A percentile compares a stretch with the other conserved stretches of the same genome.
These are phyloP conservation scores for Frieseomelitta varia DNA, from an alignment of 1,140 invertebrate genomes.

Conservation along the genomic window DNA sequence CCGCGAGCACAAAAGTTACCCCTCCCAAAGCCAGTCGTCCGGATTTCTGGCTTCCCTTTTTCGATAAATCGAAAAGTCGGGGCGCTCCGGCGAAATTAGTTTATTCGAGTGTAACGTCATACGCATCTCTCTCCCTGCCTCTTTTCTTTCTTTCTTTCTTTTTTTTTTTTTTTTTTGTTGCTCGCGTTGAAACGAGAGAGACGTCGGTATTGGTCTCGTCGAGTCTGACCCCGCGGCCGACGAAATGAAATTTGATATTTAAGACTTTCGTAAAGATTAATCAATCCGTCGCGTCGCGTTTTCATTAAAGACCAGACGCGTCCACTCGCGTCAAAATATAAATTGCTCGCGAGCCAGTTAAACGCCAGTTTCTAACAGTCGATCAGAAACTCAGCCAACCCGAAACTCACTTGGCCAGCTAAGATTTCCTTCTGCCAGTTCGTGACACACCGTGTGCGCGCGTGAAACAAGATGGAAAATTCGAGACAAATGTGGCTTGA, in stretches of 20 bases:
- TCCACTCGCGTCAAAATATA: neutral
- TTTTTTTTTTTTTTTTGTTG: neutral
- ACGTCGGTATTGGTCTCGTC: conserved; percentile 41
- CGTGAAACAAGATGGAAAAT: neutral
- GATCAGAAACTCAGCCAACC: no score
- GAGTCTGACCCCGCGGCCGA: neutral
- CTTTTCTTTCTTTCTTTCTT: no score
- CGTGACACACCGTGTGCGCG: no score
- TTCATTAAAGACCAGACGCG: conserved; percentile 4
- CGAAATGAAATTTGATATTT: conserved; percentile 52
- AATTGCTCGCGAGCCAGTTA: no score
- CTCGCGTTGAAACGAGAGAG: neutral
- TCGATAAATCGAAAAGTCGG: conserved; percentile 49
- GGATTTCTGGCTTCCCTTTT: conserved; percentile 47
- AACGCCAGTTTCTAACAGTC: no score
- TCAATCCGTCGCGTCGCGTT: neutral
- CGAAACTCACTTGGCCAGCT: no score
- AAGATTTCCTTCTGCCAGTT: neutral
- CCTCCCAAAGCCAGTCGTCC: conserved; percentile 1
- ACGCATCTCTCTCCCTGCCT: conserved; percentile 8
- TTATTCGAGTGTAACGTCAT: conserved; percentile 61
- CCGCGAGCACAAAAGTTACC: conserved; percentile 37
- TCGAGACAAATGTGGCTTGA: neutral
- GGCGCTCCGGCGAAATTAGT: conserved; percentile 55
- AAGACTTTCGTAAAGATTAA: conserved; percentile 43